A percentile compares a stretch with the other conserved stretches of the same genome.
phyloP scores from a whole-genome alignment of 2,113 vertebrate species.

The Thalassarche chlororhynchos region DNA sequence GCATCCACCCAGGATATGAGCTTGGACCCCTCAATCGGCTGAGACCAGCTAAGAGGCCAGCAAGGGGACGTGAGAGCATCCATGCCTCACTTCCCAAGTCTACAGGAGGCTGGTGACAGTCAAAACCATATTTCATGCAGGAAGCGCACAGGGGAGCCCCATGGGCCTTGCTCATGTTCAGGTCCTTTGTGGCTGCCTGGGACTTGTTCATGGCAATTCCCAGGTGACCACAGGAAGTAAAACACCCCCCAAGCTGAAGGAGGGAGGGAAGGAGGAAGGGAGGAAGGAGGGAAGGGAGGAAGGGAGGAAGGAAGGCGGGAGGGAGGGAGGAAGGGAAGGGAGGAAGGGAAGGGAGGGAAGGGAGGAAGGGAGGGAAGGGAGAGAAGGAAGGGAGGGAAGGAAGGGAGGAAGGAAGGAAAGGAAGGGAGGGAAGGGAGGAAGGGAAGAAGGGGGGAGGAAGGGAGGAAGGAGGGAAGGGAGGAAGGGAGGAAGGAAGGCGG shows the following conservation, averaged over 20 bases:
- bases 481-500: too few relatives aligned
- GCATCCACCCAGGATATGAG: not conserved
- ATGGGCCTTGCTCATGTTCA: not conserved
- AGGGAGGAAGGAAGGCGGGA: fast-evolving
- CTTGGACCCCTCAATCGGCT: not conserved
- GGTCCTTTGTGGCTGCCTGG: not conserved
- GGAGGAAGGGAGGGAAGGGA: too few relatives aligned
- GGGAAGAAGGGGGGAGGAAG: fast-evolving
- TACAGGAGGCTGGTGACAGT: not conserved
- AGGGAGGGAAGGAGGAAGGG: too few relatives aligned
- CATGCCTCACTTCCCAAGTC: not conserved
- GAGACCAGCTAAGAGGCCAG: not conserved
- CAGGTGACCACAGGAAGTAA: not conserved
- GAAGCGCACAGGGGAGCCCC: not conserved
- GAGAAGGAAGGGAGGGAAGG: fast-evolving
- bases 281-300: too few relatives aligned
- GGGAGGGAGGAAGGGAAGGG: fast-evolving
- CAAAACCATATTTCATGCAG: not conserved
- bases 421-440: too few relatives aligned
- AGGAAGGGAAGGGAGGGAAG: fast-evolving
- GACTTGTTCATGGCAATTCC: not conserved
- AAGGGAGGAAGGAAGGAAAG: too few relatives aligned
- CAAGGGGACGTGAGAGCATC: not conserved
- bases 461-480: too few relatives aligned
- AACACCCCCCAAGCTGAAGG: not conserved